Evolutionary conservation across 2,888 invertebrate species (phyloP).

Genomic region (Drosophila siamana): DNA sequence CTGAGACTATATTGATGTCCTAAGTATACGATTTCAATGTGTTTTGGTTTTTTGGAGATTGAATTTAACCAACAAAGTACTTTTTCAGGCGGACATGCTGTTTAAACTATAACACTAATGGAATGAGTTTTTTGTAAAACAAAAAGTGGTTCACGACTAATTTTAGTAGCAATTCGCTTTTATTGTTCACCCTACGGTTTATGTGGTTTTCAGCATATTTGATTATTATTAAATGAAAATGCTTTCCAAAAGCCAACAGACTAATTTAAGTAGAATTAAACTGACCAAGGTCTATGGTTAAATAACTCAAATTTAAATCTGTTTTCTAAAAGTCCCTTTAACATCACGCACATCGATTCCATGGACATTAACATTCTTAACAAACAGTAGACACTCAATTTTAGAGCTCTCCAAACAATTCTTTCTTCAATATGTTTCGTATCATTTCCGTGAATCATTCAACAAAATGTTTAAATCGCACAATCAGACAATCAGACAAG

Average conservation of each 20-base stretch:
- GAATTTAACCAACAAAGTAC: background rate
- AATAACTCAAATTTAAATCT: background rate
- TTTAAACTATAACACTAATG: background rate
- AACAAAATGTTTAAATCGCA: slow-evolving; percentile 15
- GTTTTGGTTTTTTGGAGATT: too few relatives aligned
- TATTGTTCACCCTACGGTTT: background rate
- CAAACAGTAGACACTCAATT: background rate
- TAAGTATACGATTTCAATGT: background rate
- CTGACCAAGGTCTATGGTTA: background rate
- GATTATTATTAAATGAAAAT: background rate
- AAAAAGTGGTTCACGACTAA: background rate
- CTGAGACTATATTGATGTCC: background rate
- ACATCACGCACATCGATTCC: background rate
- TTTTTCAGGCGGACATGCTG: background rate
- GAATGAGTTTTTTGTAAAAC: background rate
- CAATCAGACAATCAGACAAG: slow-evolving; percentile 27
- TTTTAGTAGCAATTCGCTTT: too few relatives aligned
- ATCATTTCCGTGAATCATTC: slow-evolving; percentile 18
- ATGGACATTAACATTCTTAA: background rate
- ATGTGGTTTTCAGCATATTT: background rate
- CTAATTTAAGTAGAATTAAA: background rate
- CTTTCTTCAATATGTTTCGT: background rate
- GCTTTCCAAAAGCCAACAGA: too few relatives aligned
- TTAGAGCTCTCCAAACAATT: background rate
- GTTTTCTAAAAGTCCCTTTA: background rate